A percentile compares a stretch with the other conserved stretches of the same genome.
Conservation (phyloP, 2,888 invertebrate species). For the Clitarchus hookeri region DNA sequence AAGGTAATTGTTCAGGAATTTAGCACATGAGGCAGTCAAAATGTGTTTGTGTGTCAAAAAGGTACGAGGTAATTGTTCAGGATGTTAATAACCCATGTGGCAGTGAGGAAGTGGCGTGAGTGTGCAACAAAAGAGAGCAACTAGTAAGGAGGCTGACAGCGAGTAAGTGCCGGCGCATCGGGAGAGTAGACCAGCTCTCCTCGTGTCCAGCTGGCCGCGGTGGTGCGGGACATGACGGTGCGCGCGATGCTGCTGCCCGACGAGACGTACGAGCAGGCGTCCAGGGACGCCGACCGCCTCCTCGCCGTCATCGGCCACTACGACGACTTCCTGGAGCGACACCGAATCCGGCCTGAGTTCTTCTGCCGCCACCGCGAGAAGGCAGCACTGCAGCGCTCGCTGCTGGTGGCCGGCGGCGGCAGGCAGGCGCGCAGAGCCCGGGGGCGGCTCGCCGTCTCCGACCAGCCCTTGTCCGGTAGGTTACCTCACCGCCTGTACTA, state of each 20-base stretch:
- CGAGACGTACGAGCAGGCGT: slow-evolving; percentile 73
- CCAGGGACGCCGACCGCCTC: slow-evolving; percentile 51
- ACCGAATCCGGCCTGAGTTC: slow-evolving; percentile 75
- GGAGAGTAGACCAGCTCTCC: no score
- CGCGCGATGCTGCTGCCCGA: slow-evolving; percentile 68
- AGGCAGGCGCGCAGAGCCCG: background rate
- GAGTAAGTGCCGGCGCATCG: no score
- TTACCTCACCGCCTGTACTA: background rate
- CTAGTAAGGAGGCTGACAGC: no score
- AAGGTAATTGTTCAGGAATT: no score
- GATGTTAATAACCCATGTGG: no score
- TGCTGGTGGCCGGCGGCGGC: slow-evolving; percentile 48
- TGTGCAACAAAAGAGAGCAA: no score
- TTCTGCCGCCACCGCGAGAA: slow-evolving; percentile 71
- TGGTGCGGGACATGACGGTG: slow-evolving; percentile 31
- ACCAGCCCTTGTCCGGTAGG: slow-evolving; percentile 33
- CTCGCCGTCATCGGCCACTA: slow-evolving; percentile 61
- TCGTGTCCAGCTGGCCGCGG: background rate
- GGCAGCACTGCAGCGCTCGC: slow-evolving; percentile 57
- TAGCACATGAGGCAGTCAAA: no score
- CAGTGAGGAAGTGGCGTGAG: no score
- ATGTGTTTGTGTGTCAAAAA: no score
- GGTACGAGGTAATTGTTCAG: no score
- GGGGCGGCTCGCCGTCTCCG: slow-evolving; percentile 18
- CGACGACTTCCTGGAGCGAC: slow-evolving; percentile 65